Percentiles rank a stretch among this genome's conserved stretches.
Evolutionary conservation across 1,140 invertebrate genomes (phyloP).

Genomic region (Bombyx mori): ASM3026992v2 NC_085131.1:9783001-9783500

Average conservation of each 20-base stretch:
- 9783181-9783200: no score
- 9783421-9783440: constrained; percentile 50
- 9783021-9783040: no score
- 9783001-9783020: no score
- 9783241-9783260: constrained; percentile 19
- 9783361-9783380: constrained; percentile 68
- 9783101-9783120: no score
- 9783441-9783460: constrained; percentile 43
- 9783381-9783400: constrained; percentile 69
- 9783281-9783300: constrained; percentile 80
- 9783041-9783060: no score
- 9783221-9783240: neutral
- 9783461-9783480: constrained; percentile 36
- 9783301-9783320: constrained; percentile 75
- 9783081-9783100: no score
- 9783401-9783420: constrained; percentile 63
- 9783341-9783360: constrained; percentile 72
- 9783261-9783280: constrained; percentile 74
- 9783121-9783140: no score
- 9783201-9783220: no score
- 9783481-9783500: constrained; percentile 61
- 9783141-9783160: no score
- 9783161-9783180: no score
- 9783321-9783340: constrained; percentile 77
- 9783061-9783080: no score